Evolutionary conservation across 2,888 invertebrate genomes (phyloP).

Genomic region (Phoronis australis): DNA sequence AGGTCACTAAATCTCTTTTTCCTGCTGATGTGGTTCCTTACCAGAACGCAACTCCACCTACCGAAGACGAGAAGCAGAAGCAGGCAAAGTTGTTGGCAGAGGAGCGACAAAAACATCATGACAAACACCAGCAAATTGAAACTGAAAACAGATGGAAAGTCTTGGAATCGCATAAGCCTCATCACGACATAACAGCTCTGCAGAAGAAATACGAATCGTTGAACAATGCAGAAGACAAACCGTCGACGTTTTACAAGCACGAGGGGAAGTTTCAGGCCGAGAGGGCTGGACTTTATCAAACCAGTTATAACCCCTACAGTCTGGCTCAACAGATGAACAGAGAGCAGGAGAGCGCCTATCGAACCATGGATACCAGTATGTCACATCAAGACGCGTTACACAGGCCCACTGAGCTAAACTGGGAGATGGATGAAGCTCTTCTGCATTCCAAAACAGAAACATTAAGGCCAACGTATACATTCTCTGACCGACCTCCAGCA

Average conservation of each 20-base stretch:
- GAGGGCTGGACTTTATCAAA: constrained; percentile 44
- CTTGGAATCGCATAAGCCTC: constrained; percentile 34
- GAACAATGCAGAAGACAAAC: constrained; percentile 23
- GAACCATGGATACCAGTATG: constrained; percentile 30
- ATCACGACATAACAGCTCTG: constrained; percentile 35
- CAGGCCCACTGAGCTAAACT: constrained; percentile 28
- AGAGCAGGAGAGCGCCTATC: constrained; percentile 25
- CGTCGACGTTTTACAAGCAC: constrained; percentile 41
- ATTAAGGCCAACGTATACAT: constrained; percentile 21
- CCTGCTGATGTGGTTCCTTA: constrained; percentile 21
- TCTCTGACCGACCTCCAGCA: constrained; percentile 25
- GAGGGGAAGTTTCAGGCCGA: constrained; percentile 46
- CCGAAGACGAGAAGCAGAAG: constrained; percentile 17
- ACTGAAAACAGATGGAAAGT: constrained; percentile 39
- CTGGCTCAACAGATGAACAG: constrained; percentile 36
- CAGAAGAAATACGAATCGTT: constrained; percentile 31
- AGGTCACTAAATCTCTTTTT: constrained; percentile 8
- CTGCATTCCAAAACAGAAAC: constrained; percentile 27
- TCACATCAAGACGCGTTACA: constrained; percentile 37
- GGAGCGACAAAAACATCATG: constrained; percentile 8
- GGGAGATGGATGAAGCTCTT: constrained; percentile 30
- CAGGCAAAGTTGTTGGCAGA: too few species aligned
- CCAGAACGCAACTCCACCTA: constrained; percentile 20
- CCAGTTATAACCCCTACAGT: constrained; percentile 40
- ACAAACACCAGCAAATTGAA: constrained; percentile 40